Base-by-base conservation (phyloP, 2,797 vertebrate genomes). In the Triplophysa bombifrons region DNA sequence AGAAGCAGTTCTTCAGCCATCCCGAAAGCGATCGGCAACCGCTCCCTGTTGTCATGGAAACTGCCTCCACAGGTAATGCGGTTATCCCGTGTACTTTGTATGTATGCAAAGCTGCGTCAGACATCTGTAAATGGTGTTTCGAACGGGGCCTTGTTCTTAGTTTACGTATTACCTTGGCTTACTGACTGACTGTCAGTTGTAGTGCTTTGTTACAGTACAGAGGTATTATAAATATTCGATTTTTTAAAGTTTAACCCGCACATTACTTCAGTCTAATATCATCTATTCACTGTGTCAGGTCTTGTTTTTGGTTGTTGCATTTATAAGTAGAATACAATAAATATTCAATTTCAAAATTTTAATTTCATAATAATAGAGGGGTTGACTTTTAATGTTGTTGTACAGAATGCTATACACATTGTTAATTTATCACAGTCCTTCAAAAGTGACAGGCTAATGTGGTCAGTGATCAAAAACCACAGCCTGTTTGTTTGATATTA, bases 61-160 rank as follows among this genome's bases (percentile, higher is more conserved):
- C 97, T 94, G 93, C 96, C 94, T 96, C 97, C 91, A 95, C 96
- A 99, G 98, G 98, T 99, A 98, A 94, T 90, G 90, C 46, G 22
- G 76, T 17, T 16, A 34, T 61, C 58, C 58, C 58, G 27, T 17
- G 25, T 60, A 27, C 25, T 4, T 25, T 50, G n/a, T 46, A 64
- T 46, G 34, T 16, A 55, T 72, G 48, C 2, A 44, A 8, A 30
- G 34, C 16, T 72, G 53, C 72, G 58, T 38, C 16, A 46, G 19
- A 12, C 17, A 17, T 58, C 10, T 17, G 55, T 44, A 55, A 63
- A 46, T 51, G 64, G 27, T 65, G 20, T 20, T 10, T 67, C 10
- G 66, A 44, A 46, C 27, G 10, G 22, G 77, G 58, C 68, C 69
- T 72, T 41, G 60, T 22, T 38, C 6, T 38, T 38, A 38, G 34